Base-by-base conservation (phyloP, 2,797 vertebrate genomes). In the Vultur gryphus region DNA sequence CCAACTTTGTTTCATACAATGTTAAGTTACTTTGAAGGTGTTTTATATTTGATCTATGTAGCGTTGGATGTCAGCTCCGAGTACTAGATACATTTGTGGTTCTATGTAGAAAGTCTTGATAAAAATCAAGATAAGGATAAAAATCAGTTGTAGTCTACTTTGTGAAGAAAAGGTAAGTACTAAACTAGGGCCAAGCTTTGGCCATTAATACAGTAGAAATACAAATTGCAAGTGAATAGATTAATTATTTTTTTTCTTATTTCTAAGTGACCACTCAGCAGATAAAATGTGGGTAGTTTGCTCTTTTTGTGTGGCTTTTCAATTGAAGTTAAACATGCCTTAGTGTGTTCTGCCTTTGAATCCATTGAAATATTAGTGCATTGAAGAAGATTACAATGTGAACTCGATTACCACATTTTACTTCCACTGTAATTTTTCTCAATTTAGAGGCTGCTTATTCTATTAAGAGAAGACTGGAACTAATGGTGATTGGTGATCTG, bases 401-500 rank as follows among this genome's bases (percentile, higher is more conserved):
- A 95, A 92, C 86, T 93, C 24, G 16, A 90, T 94, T 95, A 89
- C 83, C 62, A 83, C 73, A 18, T 93, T 95, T 93, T 64, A 75
- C 80, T 92, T 88, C 76, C 87, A 84, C 81, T 86, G 79, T 84
- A 70, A 96, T 97, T 95, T 96, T 93, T 95, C 92, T 94, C 81
- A 84, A 95, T 97, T 95, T 93, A 64, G 44, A 71, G 49, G 13
- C 64, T 95, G 73, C 75, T 95, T 90, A 96, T 93, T 91, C 90
- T 94, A 87, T 95, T 96, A 83, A 79, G 66, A 59, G 46, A 79
- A 77, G 66, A 64, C 48, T 87, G 83, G 84, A 93, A 49, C 70
- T 95, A 97, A 97, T 93, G 55, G 78, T 93, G 91, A 96, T 95
- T 84, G 70, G 90, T 95, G 86, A 80, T 94, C 64, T 95, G 71